Evolutionary conservation across 2,888 invertebrate species (phyloP).

Genomic region (Amblyteles armatorius): DNA sequence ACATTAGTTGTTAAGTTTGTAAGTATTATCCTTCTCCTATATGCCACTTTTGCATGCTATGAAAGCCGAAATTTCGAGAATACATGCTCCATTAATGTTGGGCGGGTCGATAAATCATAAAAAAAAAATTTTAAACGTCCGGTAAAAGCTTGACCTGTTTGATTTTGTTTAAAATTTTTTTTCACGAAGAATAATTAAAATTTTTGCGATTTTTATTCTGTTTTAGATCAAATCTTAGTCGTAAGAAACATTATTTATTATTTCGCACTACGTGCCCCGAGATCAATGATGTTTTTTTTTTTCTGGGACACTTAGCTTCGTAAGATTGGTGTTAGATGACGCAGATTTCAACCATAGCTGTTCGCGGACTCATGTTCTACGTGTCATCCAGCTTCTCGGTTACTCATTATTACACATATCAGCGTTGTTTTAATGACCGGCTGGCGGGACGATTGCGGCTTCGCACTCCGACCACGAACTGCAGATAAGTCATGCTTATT

Average conservation of each 20-base stretch:
- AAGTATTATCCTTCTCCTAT: no score
- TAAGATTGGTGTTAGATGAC: slow-evolving; percentile 15
- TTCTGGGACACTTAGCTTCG: not conserved
- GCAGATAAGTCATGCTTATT: slow-evolving; percentile 43
- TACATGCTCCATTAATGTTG: not conserved
- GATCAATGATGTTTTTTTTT: not conserved
- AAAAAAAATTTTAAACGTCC: not conserved
- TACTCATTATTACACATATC: slow-evolving; percentile 26
- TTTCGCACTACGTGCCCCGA: not conserved
- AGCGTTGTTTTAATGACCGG: not conserved
- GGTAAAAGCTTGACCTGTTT: not conserved
- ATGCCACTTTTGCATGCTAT: no score
- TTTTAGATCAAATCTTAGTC: not conserved
- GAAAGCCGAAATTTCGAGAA: no score
- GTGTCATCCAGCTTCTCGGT: slow-evolving; percentile 16
- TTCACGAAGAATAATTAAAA: no score
- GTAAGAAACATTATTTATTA: not conserved
- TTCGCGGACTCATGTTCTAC: not conserved
- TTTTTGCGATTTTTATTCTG: no score
- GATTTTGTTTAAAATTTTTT: not conserved
- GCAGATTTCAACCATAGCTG: slow-evolving; percentile 10
- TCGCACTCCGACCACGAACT: slow-evolving; percentile 45
- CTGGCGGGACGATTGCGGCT: not conserved
- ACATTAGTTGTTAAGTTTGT: no score
- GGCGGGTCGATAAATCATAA: not conserved